phyloP scores from a whole-genome alignment of 2,113 vertebrate species.

The Petrocephalus zakoni region DNA sequence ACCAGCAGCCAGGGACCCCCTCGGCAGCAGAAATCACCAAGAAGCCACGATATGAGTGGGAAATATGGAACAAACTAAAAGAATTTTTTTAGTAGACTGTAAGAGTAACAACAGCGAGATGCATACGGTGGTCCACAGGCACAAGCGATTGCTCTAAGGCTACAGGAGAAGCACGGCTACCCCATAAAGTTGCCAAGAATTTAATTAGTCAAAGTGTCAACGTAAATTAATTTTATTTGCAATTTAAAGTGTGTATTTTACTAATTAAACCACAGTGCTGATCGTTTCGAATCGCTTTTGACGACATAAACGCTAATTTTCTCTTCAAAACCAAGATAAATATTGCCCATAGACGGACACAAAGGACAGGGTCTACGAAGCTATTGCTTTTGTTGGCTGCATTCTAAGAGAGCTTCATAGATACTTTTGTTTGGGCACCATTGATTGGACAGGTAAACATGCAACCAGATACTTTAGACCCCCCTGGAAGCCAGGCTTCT shows the following conservation, averaged over 20 bases:
- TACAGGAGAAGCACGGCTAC: background rate
- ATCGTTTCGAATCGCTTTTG: background rate
- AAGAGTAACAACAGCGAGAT: background rate
- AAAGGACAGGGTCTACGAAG: too few relatives aligned
- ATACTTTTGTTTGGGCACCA: background rate
- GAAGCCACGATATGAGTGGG: background rate
- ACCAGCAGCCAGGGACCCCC: background rate
- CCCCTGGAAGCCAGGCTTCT: background rate
- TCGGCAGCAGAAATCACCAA: background rate
- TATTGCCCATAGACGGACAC: too few relatives aligned
- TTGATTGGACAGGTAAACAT: background rate
- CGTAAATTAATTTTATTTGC: background rate
- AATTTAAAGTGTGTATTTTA: background rate
- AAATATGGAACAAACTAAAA: background rate
- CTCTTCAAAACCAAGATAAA: background rate
- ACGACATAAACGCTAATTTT: background rate
- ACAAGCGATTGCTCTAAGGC: background rate
- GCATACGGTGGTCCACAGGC: too few relatives aligned
- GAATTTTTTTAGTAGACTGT: background rate
- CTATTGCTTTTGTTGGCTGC: too few relatives aligned
- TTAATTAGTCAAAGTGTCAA: background rate
- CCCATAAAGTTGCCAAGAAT: background rate
- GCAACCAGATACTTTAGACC: background rate
- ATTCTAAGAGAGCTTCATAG: background rate
- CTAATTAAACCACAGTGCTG: background rate